phyloP scores from a whole-genome alignment of 1,140 invertebrate genomes.

The Antheraea pernyi region DNA sequence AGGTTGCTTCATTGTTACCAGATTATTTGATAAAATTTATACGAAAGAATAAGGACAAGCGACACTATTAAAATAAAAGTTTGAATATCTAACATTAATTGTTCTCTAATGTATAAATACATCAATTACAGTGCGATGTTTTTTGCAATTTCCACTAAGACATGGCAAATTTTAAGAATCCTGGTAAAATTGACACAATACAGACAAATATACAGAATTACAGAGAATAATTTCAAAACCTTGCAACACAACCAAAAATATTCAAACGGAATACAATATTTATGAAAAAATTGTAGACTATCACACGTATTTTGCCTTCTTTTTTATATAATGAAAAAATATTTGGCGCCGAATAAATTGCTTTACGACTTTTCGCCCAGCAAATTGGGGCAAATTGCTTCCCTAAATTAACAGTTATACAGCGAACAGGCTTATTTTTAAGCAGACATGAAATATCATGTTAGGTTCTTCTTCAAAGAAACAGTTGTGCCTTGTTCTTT shows the following conservation, averaged over 20 bases:
- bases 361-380: background rate
- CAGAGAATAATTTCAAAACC: too few species aligned
- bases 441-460: background rate
- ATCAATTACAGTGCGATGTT: too few species aligned
- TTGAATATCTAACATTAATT: too few species aligned
- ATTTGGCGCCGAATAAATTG: slow-evolving; percentile 4
- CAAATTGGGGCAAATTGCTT: background rate
- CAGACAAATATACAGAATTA: too few species aligned
- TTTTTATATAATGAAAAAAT: slow-evolving; percentile 4
- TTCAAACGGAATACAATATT: background rate
- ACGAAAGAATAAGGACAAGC: too few species aligned
- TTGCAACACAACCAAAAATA: background rate
- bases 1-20: too few species aligned
- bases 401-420: background rate
- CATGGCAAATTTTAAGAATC: too few species aligned
- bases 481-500: background rate
- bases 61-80: too few species aligned
- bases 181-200: too few species aligned
- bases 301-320: background rate
- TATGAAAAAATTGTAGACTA: background rate
- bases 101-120: too few species aligned
- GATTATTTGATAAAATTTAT: too few species aligned
- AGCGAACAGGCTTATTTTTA: background rate
- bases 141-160: too few species aligned
- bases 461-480: background rate